These are phyloP conservation scores for Pantala flavescens DNA, from an alignment of 1,140 invertebrate species.

Conservation along the genomic window DNA sequence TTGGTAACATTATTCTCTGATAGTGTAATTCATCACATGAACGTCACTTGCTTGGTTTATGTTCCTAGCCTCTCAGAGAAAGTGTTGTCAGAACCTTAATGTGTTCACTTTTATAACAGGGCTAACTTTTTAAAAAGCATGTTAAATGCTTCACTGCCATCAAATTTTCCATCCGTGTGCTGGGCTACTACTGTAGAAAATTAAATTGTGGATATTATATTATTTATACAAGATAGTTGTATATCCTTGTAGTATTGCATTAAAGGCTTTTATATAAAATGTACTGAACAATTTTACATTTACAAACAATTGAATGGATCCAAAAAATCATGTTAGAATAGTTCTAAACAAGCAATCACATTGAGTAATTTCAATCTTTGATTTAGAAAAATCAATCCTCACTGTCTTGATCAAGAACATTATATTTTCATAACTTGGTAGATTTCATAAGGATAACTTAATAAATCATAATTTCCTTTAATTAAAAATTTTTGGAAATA, in stretches of 20 bases:
- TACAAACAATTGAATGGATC: not conserved
- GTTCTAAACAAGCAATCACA: not conserved
- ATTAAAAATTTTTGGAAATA: not conserved
- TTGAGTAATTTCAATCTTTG: not conserved
- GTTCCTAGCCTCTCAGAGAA: slow-evolving; percentile 3
- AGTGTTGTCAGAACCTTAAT: not conserved
- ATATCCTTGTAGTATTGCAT: not conserved
- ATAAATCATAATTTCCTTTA: not conserved
- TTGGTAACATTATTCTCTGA: not conserved
- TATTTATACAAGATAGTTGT: slow-evolving; percentile 1
- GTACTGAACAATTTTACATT: not conserved
- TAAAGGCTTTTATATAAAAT: not conserved
- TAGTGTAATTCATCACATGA: not conserved
- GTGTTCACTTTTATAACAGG: slow-evolving; percentile 2
- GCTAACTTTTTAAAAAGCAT: not conserved
- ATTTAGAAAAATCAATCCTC: not conserved
- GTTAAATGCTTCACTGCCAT: not conserved
- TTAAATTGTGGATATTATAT: not conserved
- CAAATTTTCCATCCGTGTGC: not conserved
- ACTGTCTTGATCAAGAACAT: not conserved
- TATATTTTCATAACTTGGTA: not conserved
- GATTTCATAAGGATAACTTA: not conserved
- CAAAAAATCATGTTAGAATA: not conserved
- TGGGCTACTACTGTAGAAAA: not conserved
- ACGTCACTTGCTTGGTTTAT: not conserved